These are phyloP conservation scores for Eulimnadia texana DNA, from an alignment of 1,140 invertebrate genomes.

Conservation along the genomic window DNA sequence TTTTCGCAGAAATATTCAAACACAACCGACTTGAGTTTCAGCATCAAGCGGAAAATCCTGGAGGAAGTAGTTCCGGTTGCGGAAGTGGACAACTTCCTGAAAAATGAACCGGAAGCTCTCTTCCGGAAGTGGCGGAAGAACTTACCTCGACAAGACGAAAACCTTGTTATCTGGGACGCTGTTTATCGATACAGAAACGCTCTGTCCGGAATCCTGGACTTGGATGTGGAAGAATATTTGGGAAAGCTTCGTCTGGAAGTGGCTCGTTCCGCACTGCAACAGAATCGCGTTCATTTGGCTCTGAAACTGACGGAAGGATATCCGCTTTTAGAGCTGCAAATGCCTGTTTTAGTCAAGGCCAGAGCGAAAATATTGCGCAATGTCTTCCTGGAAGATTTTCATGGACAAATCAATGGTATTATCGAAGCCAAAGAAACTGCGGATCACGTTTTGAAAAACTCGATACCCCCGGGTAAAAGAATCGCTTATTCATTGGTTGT, in stretches of 20 bases:
- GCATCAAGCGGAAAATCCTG: not conserved
- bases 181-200: not conserved
- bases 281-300: not conserved
- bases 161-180: slow-evolving; percentile 1
- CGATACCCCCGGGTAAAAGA: not conserved
- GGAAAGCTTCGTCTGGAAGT: not conserved
- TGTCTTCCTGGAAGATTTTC: not conserved
- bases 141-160: not conserved
- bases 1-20: not conserved
- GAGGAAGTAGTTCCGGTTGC: not conserved
- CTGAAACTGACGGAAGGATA: not conserved
- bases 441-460: not conserved
- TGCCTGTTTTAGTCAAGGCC: not conserved
- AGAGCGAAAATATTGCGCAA: not conserved
- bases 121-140: not conserved
- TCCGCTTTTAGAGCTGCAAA: not conserved
- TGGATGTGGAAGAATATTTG: not conserved
- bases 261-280: not conserved
- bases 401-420: not conserved
- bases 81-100: not conserved
- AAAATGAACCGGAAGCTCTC: not conserved
- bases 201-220: not conserved
- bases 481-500: no score
- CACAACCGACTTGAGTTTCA: not conserved
- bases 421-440: not conserved